Evolutionary conservation across 1,140 invertebrate genomes (phyloP).

Genomic region (Zelostemma sp.): DNA sequence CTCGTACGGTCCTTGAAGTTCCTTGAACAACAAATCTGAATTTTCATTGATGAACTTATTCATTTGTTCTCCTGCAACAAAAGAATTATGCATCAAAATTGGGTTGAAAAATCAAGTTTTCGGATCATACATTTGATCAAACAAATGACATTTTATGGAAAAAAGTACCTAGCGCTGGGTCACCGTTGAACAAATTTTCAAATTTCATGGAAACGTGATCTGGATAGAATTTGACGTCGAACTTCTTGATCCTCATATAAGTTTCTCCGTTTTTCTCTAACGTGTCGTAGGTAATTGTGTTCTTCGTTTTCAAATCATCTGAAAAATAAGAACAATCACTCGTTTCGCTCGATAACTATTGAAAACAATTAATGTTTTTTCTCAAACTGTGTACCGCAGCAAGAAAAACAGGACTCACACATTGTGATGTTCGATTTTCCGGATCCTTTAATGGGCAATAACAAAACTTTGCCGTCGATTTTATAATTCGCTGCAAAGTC

Average conservation of each 20-base stretch:
- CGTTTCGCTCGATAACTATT: too few species aligned
- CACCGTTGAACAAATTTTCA: slow-evolving; percentile 74
- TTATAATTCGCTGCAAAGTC: slow-evolving; percentile 77
- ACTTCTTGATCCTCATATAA: slow-evolving; percentile 74
- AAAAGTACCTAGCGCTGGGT: slow-evolving; percentile 71
- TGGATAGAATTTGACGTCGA: slow-evolving; percentile 72
- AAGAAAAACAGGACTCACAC: slow-evolving; percentile 67
- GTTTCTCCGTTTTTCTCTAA: slow-evolving; percentile 72
- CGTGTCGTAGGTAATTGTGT: slow-evolving; percentile 73
- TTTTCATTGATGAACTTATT: slow-evolving; percentile 77
- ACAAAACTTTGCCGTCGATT: slow-evolving; percentile 76
- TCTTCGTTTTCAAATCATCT: slow-evolving; percentile 74
- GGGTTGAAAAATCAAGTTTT: too few species aligned
- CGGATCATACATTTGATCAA: too few species aligned
- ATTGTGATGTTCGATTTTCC: slow-evolving; percentile 79
- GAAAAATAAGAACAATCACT: slow-evolving; percentile 46
- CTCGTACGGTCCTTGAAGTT: slow-evolving; percentile 75
- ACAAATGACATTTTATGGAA: too few species aligned
- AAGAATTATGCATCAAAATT: too few species aligned
- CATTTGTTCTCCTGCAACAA: slow-evolving; percentile 58
- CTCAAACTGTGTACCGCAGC: too few species aligned
- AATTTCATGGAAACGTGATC: slow-evolving; percentile 72
- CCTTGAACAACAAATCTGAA: slow-evolving; percentile 75
- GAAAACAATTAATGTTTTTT: too few species aligned
- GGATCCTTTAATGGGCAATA: slow-evolving; percentile 79